phyloP scores from a whole-genome alignment of 2,113 vertebrate genomes.

The Hypomesus transpacificus region DNA sequence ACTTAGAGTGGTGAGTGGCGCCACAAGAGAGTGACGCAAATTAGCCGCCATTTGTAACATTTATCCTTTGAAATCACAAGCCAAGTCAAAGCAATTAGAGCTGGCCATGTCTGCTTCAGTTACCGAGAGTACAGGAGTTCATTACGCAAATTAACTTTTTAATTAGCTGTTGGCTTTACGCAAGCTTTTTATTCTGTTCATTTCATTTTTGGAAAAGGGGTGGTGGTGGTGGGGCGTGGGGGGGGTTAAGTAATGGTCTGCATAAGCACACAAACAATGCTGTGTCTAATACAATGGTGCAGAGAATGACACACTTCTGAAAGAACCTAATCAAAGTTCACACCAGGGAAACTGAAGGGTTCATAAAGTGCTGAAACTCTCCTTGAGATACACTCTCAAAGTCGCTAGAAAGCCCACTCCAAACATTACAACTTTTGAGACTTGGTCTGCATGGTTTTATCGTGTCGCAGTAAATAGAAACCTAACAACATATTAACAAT shows the following conservation, averaged over 20 bases:
- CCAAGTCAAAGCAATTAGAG: constrained; percentile 62
- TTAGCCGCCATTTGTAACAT: constrained; percentile 57
- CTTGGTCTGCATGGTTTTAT: no score
- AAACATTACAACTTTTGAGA: no score
- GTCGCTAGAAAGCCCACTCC: background rate
- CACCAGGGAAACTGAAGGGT: constrained; percentile 41
- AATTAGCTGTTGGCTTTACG: constrained; percentile 59
- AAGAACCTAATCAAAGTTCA: constrained; percentile 45
- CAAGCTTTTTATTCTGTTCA: constrained; percentile 38
- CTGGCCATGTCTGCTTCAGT: constrained; percentile 47
- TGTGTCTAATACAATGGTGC: constrained; percentile 31
- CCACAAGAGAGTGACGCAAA: constrained; percentile 52
- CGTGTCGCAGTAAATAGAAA: no score
- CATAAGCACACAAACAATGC: constrained; percentile 44
- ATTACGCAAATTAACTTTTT: constrained; percentile 65
- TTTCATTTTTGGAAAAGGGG: constrained; percentile 5
- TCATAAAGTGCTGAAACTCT: constrained; percentile 3
- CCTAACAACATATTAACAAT: no score
- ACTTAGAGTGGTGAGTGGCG: constrained; percentile 48
- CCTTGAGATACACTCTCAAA: background rate
- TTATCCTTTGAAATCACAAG: constrained; percentile 59
- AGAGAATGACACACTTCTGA: constrained; percentile 37
- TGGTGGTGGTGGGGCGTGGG: background rate
- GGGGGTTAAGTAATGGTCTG: constrained; percentile 53
- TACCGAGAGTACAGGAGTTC: constrained; percentile 46